Conservation (phyloP, 2,888 invertebrate genomes). For the Unio pictorum region DNA sequence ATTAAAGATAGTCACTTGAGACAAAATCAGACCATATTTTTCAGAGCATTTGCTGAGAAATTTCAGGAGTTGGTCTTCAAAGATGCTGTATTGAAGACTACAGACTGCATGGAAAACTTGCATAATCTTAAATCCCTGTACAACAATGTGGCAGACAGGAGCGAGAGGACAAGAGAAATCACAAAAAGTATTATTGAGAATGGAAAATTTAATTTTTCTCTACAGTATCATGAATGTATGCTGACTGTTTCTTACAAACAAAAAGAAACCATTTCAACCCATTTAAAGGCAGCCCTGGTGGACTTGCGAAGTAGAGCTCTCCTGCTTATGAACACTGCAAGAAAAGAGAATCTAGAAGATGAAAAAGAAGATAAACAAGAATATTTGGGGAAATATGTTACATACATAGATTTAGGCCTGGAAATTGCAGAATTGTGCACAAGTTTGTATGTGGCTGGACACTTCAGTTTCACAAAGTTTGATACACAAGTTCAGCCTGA, state of each 20-base stretch:
- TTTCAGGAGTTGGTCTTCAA: too few species aligned
- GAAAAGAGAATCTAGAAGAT: too few species aligned
- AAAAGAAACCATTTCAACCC: conserved; percentile 14
- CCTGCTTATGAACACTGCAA: too few species aligned
- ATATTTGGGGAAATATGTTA: too few species aligned
- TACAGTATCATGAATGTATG: conserved; percentile 12
- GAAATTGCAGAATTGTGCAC: too few species aligned
- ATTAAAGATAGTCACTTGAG: too few species aligned
- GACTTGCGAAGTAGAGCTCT: conserved; percentile 31
- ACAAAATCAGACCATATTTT: too few species aligned
- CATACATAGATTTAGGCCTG: too few species aligned
- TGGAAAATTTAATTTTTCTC: conserved; percentile 25
- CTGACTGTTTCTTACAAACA: conserved; percentile 22
- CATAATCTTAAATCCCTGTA: conserved; percentile 40
- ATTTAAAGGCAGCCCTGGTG: conserved; percentile 13
- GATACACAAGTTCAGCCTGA: neutral
- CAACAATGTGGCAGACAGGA: conserved; percentile 45
- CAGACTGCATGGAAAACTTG: conserved; percentile 31
- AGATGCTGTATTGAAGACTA: conserved; percentile 14
- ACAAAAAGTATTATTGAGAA: conserved; percentile 26
- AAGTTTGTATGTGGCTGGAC: too few species aligned
- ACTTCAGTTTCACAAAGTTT: too few species aligned
- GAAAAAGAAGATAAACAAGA: too few species aligned
- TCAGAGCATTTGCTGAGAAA: too few species aligned
- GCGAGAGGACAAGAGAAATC: conserved; percentile 39